phyloP scores from a whole-genome alignment of 2,113 vertebrate species.

The Megaceryle maxima region DNA sequence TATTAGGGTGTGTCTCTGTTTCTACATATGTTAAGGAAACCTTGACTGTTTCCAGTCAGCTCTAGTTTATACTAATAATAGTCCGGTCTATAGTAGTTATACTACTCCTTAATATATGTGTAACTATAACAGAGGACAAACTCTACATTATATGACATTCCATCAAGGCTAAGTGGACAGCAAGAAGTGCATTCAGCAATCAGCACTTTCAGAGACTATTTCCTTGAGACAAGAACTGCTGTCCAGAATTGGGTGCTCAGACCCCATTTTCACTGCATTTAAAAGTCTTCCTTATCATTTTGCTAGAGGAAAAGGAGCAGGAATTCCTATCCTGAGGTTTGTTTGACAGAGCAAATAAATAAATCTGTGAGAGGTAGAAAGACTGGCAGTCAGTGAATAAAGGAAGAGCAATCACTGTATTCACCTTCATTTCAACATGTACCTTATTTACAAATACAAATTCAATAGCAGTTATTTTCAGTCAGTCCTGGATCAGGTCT shows the following conservation, averaged over 20 bases:
- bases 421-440: neutral
- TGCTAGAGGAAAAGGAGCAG: neutral
- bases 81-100: neutral
- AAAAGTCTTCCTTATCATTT: neutral
- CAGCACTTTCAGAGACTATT: neutral
- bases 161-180: neutral
- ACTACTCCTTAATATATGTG: neutral
- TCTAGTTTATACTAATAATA: neutral
- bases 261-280: neutral
- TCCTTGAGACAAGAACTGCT: neutral
- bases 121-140: neutral
- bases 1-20: neutral
- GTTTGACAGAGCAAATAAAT: neutral
- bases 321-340: neutral
- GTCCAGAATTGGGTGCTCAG: neutral
- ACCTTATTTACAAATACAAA: neutral
- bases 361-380: neutral
- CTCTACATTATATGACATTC: neutral
- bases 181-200: neutral
- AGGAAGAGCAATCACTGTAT: neutral
- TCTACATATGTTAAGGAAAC: neutral
- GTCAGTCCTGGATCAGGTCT: neutral
- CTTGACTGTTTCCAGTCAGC: neutral
- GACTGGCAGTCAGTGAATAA: neutral
- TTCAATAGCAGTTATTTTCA: neutral